Evolutionary conservation across 1,140 invertebrate genomes (phyloP).

Genomic region (Atopsyche davidsoni): DNA sequence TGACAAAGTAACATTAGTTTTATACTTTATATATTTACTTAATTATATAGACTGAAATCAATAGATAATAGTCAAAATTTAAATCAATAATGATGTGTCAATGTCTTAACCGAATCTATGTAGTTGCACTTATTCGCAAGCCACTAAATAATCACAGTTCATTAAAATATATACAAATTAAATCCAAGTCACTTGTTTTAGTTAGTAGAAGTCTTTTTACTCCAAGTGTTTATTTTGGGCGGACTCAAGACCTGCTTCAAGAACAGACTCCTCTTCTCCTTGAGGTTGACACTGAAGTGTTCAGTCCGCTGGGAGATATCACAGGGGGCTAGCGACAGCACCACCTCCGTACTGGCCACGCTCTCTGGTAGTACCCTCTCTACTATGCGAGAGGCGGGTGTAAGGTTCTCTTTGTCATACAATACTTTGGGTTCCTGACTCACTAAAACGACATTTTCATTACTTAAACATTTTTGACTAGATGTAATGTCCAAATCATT

Average conservation of each 20-base stretch:
- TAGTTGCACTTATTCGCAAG: too few species aligned
- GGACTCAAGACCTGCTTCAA: conserved; percentile 55
- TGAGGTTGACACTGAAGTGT: conserved; percentile 40
- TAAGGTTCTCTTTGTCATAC: conserved; percentile 33
- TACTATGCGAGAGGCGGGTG: conserved; percentile 34
- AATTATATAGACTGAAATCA: too few species aligned
- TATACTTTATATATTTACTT: too few species aligned
- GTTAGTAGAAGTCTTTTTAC: conserved; percentile 27
- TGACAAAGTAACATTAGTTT: too few species aligned
- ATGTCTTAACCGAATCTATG: too few species aligned
- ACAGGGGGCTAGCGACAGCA: conserved; percentile 29
- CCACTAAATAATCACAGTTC: too few species aligned
- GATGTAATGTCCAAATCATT: conserved; percentile 29
- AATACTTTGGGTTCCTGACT: conserved; percentile 32
- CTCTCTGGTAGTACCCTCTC: conserved; percentile 15
- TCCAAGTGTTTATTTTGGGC: conserved; percentile 49
- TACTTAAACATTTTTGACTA: conserved; percentile 35
- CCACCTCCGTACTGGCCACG: conserved; percentile 21
- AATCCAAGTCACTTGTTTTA: neutral
- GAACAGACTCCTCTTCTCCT: conserved; percentile 52
- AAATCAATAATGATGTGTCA: too few species aligned
- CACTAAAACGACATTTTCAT: conserved; percentile 34
- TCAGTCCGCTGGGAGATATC: conserved; percentile 30
- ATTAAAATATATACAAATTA: too few species aligned
- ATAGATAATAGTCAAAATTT: too few species aligned